Conservation (phyloP, 2,888 invertebrate genomes). For the Hyles lineata region DNA sequence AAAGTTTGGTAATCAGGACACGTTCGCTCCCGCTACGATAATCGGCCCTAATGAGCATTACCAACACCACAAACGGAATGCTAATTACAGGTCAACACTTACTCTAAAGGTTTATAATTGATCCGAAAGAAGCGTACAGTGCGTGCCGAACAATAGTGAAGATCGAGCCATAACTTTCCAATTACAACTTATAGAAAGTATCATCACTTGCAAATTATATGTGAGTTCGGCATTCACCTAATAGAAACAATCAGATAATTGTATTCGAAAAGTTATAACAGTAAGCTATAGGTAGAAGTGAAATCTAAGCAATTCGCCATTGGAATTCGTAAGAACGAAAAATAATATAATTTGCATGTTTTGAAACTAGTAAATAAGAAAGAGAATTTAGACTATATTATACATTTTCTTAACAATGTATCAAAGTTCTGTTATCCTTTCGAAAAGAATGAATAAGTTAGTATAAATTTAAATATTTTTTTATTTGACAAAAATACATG, state of each 20-base stretch:
- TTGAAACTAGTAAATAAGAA: too few relatives aligned
- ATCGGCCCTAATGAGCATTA: constrained; percentile 71
- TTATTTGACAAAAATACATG: not conserved
- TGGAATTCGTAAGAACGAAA: not conserved
- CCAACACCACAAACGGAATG: constrained; percentile 63
- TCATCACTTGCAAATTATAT: not conserved
- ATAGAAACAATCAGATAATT: constrained; percentile 4
- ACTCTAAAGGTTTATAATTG: constrained; percentile 61
- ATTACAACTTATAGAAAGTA: constrained; percentile 23
- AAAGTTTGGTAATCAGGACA: constrained; percentile 64
- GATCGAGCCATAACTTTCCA: constrained; percentile 35
- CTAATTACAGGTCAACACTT: constrained; percentile 60
- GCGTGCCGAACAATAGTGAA: constrained; percentile 28
- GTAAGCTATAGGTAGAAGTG: not conserved
- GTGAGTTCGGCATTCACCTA: constrained; percentile 17
- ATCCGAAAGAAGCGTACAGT: constrained; percentile 50
- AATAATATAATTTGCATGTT: not conserved
- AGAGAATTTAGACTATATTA: not conserved
- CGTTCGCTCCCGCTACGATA: constrained; percentile 68
- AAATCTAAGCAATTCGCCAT: not conserved
- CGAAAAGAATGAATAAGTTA: not conserved
- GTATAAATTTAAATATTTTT: not conserved
- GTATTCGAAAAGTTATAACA: constrained; percentile 2
- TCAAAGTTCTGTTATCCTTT: not conserved
- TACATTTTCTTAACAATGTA: not conserved